Conservation (phyloP, 1,140 invertebrate species). For the Riptortus pedestris region DNA sequence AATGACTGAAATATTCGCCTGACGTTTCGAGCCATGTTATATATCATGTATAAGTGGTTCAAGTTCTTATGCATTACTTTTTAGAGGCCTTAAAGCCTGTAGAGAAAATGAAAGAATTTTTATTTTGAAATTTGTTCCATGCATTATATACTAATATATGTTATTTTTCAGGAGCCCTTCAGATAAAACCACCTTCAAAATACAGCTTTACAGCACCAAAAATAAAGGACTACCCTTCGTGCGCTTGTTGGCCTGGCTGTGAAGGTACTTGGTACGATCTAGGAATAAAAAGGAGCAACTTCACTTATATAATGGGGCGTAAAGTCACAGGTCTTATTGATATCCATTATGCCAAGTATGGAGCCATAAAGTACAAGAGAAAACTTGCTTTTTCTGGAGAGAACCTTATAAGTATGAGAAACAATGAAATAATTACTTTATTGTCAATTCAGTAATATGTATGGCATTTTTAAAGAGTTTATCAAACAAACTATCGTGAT, state of each 20-base stretch:
- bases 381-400: background rate
- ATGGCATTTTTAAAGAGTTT: no score
- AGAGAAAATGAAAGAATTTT: no score
- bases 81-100: no score
- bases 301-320: background rate
- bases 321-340: background rate
- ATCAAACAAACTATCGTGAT: no score
- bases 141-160: background rate
- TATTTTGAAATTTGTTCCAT: no score
- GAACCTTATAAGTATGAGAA: background rate
- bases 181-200: background rate
- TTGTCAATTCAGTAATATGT: no score
- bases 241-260: background rate
- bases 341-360: background rate
- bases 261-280: slow-evolving; percentile 2
- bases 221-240: background rate
- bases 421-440: no score
- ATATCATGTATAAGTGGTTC: no score
- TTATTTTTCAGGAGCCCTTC: background rate
- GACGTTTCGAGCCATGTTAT: no score
- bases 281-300: background rate
- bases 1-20: no score
- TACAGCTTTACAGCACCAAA: background rate
- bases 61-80: no score
- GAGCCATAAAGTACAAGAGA: background rate